Conservation (phyloP, 2,888 invertebrate genomes). For the Eupithecia inturbata region DNA sequence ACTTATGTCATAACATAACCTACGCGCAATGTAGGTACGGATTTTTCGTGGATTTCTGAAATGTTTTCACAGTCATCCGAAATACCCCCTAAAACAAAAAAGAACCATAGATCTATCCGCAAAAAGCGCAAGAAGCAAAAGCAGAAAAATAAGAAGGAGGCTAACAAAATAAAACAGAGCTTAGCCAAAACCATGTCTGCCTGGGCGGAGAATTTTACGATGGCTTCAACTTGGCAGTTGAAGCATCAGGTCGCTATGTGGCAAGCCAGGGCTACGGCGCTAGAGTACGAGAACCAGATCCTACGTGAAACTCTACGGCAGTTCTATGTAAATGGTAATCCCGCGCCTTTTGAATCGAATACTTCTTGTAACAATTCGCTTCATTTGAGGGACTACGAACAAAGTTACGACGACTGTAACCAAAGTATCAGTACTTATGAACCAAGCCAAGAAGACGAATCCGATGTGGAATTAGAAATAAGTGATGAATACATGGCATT, state of each 20-base stretch:
- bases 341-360: neutral
- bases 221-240: conserved; percentile 77
- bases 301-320: conserved; percentile 79
- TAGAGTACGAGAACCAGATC: conserved; percentile 84
- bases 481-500: conserved; percentile 87
- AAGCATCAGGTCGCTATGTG: conserved; percentile 85
- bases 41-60: neutral
- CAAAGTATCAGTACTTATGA: conserved; percentile 8
- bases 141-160: conserved; percentile 34
- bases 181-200: conserved; percentile 65
- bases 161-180: conserved; percentile 47
- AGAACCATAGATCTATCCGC: conserved; percentile 42
- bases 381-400: conserved; percentile 20
- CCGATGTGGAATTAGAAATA: conserved; percentile 73
- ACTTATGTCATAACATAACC: no score
- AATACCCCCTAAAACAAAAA: conserved; percentile 42
- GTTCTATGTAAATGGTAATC: conserved; percentile 49
- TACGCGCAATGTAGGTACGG: no score
- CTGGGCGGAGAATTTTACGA: conserved; percentile 72
- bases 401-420: conserved; percentile 19
- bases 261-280: conserved; percentile 84
- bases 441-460: conserved; percentile 43
- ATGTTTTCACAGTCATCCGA: conserved; percentile 60
- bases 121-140: conserved; percentile 57
- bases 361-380: neutral